Evolutionary conservation across 2,113 vertebrate species (phyloP).

Genomic region (Cyprinodon tularosa): DNA sequence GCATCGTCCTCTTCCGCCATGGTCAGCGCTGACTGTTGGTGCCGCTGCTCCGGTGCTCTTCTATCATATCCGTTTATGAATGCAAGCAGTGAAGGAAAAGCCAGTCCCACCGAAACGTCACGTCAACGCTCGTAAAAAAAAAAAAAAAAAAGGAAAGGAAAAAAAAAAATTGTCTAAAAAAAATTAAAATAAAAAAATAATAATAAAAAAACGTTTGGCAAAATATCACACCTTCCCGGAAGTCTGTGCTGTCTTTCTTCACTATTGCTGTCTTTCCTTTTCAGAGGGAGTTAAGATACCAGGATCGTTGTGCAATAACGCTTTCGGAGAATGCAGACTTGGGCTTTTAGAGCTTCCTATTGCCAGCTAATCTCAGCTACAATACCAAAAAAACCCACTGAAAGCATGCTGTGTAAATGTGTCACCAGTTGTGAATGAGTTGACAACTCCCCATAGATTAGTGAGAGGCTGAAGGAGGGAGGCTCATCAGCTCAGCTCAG

Average conservation of each 20-base stretch:
- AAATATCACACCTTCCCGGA: conserved; percentile 24
- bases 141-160: background rate
- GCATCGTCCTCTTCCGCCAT: conserved; percentile 86
- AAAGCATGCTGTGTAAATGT: background rate
- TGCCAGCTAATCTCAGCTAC: conserved; percentile 16
- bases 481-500: background rate
- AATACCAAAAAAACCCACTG: background rate
- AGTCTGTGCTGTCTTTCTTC: background rate
- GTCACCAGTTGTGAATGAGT: conserved; percentile 14
- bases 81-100: conserved; percentile 66
- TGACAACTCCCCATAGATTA: background rate
- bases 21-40: conserved; percentile 72
- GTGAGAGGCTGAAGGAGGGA: background rate
- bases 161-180: conserved; percentile 11
- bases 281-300: conserved; percentile 24
- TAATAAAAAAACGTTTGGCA: conserved; percentile 23
- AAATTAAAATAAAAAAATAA: background rate
- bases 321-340: conserved; percentile 23
- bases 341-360: conserved; percentile 29
- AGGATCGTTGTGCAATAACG: conserved; percentile 33
- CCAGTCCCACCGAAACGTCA: conserved; percentile 75
- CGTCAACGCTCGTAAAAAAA: conserved; percentile 47
- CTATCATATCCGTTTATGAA: conserved; percentile 83
- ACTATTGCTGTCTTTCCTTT: conserved; percentile 19
- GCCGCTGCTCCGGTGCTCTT: conserved; percentile 68